These are phyloP conservation scores for Callinectes sapidus DNA, from an alignment of 2,888 invertebrate species.

Conservation along the genomic window DNA sequence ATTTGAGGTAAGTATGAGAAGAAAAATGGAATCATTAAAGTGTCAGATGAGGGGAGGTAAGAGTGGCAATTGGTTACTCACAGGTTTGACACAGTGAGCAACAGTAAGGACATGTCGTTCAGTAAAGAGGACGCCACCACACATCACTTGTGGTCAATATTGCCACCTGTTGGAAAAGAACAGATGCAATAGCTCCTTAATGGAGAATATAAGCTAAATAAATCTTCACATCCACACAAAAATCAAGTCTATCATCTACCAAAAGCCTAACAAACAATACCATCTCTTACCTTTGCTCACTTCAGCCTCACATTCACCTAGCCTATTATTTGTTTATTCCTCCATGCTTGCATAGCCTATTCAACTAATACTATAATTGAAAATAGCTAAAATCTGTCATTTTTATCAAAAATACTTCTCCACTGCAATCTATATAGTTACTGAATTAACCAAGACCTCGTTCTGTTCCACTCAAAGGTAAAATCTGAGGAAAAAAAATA, in stretches of 20 bases:
- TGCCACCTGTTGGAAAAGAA: slow-evolving; percentile 47
- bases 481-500: no score
- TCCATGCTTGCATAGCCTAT: no score
- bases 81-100: slow-evolving; percentile 52
- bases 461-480: no score
- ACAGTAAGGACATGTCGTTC: slow-evolving; percentile 54
- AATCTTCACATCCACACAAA: neutral
- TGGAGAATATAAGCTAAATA: neutral
- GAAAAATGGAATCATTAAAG: no score
- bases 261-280: neutral
- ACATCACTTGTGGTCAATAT: slow-evolving; percentile 23
- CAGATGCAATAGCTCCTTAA: neutral
- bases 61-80: slow-evolving; percentile 19
- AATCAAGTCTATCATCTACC: neutral
- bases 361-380: no score
- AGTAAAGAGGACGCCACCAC: slow-evolving; percentile 45
- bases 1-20: neutral
- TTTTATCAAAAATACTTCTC: no score
- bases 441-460: no score
- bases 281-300: neutral
- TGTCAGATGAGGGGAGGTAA: no score
- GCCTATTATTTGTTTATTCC: no score
- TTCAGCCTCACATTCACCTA: neutral
- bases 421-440: no score
- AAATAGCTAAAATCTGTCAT: no score